Base-by-base conservation (phyloP, 92 coral and sea anemone genomes). In the Zoanthus sansibaricus region DNA sequence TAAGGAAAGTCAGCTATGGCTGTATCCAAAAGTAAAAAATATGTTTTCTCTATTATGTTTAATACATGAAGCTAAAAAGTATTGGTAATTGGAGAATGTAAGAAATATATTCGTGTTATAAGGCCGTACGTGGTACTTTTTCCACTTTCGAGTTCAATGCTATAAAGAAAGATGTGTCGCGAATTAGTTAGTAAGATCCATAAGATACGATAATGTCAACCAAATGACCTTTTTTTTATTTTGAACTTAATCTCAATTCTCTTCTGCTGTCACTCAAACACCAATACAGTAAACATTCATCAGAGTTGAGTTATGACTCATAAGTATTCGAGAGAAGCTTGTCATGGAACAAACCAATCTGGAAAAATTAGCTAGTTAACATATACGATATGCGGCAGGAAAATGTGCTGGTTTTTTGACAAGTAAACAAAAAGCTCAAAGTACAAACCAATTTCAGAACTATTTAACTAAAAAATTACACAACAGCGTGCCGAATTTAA, bases 401-500 rank as follows among this genome's bases (percentile, higher is more conserved):
- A 47, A 80, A 52, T 67, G 20, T 13, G 73, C 85, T 7, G 75
- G 74, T 44, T 56, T 58, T 79, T 4, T 48, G 45, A 47, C 73
- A 31, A 45, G 85, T 45, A 80, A 80, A 64, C 85, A 64, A 66
- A 21, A 66, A 21, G 64, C 72, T 73, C 70, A 67, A 80, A 66
- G 67, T 54, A 59, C 47, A 64, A 47, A 74, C 20, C 55, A 64
- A 12, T 62, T 80, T 67, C 13, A 79, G 55, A 77, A 77, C 66
- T 77, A 59, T 77, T 77, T 77, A 77, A 55, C 83, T 15, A 48
- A 6, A 77, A 79, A 66, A 74, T 66, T 80, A 66, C 85, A 64
- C 75, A 80, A 66, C 45, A 66, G 61, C 9, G 21, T 46, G 78
- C 16, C 47, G 59, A 75, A 30, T 37, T 37, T 37, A 54, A 54